phyloP scores from a whole-genome alignment of 2,888 invertebrate species.

The Himalopsyche anomala region DNA sequence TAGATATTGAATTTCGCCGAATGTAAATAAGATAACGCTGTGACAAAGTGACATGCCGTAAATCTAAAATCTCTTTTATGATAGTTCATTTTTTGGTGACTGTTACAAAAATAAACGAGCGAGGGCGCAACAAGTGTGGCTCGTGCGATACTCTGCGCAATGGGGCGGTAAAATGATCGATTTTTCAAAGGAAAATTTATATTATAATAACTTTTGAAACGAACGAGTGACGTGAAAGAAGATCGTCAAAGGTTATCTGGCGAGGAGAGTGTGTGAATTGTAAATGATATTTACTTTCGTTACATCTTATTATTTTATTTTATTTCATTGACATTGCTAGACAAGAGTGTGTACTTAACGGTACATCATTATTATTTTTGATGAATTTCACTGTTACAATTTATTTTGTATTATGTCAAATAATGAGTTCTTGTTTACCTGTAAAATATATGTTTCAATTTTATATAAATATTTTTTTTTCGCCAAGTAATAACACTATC shows the following conservation, averaged over 20 bases:
- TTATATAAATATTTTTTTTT: too few species aligned
- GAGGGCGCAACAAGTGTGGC: constrained; percentile 33
- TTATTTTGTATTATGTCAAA: too few species aligned
- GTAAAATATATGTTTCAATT: too few species aligned
- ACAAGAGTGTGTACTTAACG: too few species aligned
- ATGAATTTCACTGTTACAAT: too few species aligned
- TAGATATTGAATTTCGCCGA: background rate
- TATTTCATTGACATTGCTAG: too few species aligned
- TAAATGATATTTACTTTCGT: background rate
- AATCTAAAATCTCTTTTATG: constrained; percentile 27
- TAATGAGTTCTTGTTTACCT: too few species aligned
- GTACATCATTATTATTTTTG: too few species aligned
- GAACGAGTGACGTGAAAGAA: constrained; percentile 32
- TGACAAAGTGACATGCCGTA: constrained; percentile 26
- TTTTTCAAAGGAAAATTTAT: constrained; percentile 31
- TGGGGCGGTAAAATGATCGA: constrained; percentile 40
- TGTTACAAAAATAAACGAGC: background rate
- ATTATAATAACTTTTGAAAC: constrained; percentile 30
- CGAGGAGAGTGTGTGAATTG: background rate
- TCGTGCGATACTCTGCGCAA: constrained; percentile 21
- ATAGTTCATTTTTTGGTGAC: constrained; percentile 32
- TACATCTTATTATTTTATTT: too few species aligned
- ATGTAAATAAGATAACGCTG: constrained; percentile 2
- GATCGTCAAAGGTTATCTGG: constrained; percentile 40
- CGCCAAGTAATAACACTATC: too few species aligned